Percentiles rank a stretch among this genome's conserved stretches.
Evolutionary conservation across 2,888 invertebrate species (phyloP).

Genomic region (Pyrrhosoma nymphula): DNA sequence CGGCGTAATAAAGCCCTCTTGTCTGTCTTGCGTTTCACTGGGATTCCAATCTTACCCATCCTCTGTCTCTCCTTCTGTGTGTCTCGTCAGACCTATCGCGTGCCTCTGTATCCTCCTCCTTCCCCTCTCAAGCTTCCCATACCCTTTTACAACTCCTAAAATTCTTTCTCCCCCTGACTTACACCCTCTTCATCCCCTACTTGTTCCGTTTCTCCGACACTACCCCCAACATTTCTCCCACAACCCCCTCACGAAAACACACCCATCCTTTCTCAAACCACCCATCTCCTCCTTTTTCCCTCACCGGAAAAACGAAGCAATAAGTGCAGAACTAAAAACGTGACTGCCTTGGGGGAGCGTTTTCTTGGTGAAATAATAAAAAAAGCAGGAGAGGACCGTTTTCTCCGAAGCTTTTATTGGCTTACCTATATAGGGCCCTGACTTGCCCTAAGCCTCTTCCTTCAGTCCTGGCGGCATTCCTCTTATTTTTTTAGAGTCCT

Average conservation of each 20-base stretch:
- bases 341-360: neutral
- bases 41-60: neutral
- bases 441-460: neutral
- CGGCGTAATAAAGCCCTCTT: neutral
- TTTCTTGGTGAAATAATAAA: neutral
- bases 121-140: neutral
- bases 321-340: conserved; percentile 2
- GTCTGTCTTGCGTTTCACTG: neutral
- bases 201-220: neutral
- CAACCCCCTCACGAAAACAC: neutral
- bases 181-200: no score
- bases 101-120: neutral
- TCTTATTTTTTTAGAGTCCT: neutral
- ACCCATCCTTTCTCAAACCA: neutral
- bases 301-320: conserved; percentile 10
- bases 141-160: neutral
- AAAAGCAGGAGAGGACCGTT: neutral
- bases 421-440: conserved; percentile 2
- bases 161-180: neutral
- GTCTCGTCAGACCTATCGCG: neutral
- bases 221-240: neutral
- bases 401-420: neutral
- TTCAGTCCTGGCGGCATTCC: neutral
- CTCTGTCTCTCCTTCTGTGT: neutral
- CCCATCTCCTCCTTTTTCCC: neutral